Base-by-base conservation (phyloP, 2,113 vertebrate genomes). In the Larimichthys crocea region DNA sequence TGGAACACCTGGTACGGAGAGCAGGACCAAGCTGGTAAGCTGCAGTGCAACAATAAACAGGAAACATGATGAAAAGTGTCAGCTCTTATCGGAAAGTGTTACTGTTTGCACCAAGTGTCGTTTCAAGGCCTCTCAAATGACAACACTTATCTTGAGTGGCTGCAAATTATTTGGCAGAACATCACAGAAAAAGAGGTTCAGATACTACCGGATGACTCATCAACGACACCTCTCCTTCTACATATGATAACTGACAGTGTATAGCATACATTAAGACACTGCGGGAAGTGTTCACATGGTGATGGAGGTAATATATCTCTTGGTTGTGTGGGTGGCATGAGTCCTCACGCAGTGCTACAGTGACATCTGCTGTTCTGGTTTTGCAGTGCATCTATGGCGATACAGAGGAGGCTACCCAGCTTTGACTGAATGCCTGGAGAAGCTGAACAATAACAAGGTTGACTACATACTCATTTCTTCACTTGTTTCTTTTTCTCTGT, bases 1-100 rank as follows among this genome's bases (percentile, higher is more conserved):
- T 99, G 98, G 98, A 99, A 98, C 69, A 99, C 97, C 0, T 99
- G 97, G 98, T 99, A 99, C 0, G 98, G 98, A 31, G 97, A 99
- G 35, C 98, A 99, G 91, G 97, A 99, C 92, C 98, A 99, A 91
- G 96, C 98, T 81, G 98, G 98, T 99, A 87, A 83, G 89, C 48
- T 65, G 46, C 24, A 20, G 3, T 14, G 31, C 7, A 59, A 12
- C 40, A 15, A 0, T 8, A 11, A 26, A 26, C 1, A 26, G 26
- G 24, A 22, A 26, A 44, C 6, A 17, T 22, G 15, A 9, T 22
- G 24, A 56, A 29, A 22, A 48, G 11, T 1, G 17, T 63, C 52
- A 46, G 44, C 35, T 76, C 3, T 70, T 46, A 29, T 29, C 52
- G 10, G 70, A 48, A 70, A 0, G 17, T 31, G 17, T 60, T 26